Conservation (phyloP, 2,888 invertebrate genomes). For the Drosophila aldrichi region DNA sequence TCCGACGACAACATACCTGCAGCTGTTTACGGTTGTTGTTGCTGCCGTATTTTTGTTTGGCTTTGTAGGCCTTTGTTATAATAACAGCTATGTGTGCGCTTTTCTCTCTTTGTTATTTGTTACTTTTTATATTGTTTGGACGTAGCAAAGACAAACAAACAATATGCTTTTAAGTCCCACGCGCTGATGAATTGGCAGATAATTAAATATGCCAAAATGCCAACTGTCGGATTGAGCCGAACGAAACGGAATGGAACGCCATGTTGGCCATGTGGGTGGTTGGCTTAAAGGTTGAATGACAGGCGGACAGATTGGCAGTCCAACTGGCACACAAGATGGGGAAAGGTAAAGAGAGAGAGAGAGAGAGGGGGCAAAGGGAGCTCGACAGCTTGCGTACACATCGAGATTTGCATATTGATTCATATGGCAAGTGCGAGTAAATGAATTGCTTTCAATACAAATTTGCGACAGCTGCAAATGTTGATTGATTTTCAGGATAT, state of each 20-base stretch:
- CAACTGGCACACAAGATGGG: not conserved
- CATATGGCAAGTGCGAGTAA: conserved; percentile 48
- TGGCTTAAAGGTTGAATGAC: conserved; percentile 45
- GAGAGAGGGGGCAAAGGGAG: not conserved
- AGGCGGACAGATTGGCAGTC: conserved; percentile 27
- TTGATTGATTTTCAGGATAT: conserved; percentile 43
- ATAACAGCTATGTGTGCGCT: conserved; percentile 14
- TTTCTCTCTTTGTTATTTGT: not conserved
- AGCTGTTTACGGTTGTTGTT: conserved; percentile 6
- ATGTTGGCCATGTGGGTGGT: conserved; percentile 28
- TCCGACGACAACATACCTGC: conserved; percentile 14
- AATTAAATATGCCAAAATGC: conserved; percentile 53
- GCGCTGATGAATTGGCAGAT: conserved; percentile 49
- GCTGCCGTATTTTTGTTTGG: conserved; percentile 3
- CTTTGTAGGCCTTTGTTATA: conserved; percentile 27
- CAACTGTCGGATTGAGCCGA: conserved; percentile 14
- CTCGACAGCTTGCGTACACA: conserved; percentile 26
- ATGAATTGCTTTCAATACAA: conserved; percentile 53
- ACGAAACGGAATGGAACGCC: conserved; percentile 5
- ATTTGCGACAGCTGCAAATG: conserved; percentile 45
- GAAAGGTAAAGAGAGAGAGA: not conserved
- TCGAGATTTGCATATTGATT: conserved; percentile 54
- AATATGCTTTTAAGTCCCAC: conserved; percentile 21
- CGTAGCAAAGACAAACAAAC: conserved; percentile 4
- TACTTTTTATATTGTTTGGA: conserved; percentile 8